Conservation (phyloP, 2,113 vertebrate genomes). For the Vanacampus margaritifer region DNA sequence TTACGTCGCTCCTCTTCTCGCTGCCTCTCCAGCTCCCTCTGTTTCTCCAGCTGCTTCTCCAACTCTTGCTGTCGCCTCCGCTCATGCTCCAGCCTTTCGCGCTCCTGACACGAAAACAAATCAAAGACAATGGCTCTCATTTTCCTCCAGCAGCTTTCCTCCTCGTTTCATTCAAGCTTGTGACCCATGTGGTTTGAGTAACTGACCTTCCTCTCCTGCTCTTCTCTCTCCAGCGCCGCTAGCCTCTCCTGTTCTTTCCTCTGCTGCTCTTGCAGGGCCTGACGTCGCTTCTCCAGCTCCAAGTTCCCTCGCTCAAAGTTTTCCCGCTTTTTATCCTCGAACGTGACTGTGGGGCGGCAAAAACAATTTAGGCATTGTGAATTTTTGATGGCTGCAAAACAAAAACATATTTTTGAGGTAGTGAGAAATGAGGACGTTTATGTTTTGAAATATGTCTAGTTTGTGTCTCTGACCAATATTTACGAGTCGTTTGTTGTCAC, state of each 20-base stretch:
- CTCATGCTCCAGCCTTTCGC: slow-evolving; percentile 90
- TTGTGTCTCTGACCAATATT: too few relatives aligned
- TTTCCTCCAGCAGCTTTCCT: not conserved
- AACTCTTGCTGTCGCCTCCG: slow-evolving; percentile 87
- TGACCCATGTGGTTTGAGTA: too few relatives aligned
- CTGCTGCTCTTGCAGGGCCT: slow-evolving; percentile 91
- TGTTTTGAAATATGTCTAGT: not conserved
- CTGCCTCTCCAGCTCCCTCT: slow-evolving; percentile 87
- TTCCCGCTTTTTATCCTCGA: slow-evolving; percentile 97
- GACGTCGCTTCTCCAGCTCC: slow-evolving; percentile 92
- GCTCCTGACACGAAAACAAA: slow-evolving; percentile 63
- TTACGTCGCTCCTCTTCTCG: slow-evolving; percentile 79
- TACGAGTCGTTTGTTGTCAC: too few relatives aligned
- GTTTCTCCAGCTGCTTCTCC: slow-evolving; percentile 89
- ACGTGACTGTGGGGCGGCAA: slow-evolving; percentile 77
- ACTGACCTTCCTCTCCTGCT: slow-evolving; percentile 82
- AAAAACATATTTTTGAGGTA: not conserved
- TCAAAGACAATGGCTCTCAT: not conserved
- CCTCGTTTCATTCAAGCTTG: not conserved
- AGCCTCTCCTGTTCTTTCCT: slow-evolving; percentile 94
- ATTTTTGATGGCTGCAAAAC: not conserved
- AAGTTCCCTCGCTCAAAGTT: slow-evolving; percentile 97
- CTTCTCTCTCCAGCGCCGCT: slow-evolving; percentile 86
- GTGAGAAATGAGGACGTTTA: not conserved
- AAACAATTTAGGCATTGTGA: too few relatives aligned